A percentile compares a stretch with the other conserved stretches of the same genome.
Evolutionary conservation across 2,888 invertebrate species (phyloP).

Genomic region (Notodonta dromedarius): DNA sequence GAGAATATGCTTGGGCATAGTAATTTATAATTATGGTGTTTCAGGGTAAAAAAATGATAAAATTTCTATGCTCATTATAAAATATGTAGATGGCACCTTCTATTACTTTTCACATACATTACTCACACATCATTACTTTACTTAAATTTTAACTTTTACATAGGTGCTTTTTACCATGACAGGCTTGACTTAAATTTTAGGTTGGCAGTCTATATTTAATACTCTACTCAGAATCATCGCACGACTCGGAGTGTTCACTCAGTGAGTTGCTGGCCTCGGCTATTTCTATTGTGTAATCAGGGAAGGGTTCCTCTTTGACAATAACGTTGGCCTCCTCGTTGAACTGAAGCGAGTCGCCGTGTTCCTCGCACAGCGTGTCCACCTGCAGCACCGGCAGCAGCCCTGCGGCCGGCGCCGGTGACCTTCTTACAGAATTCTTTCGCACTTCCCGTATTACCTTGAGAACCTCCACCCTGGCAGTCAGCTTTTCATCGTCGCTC

Average conservation of each 20-base stretch:
- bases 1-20: no score
- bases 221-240: neutral
- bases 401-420: neutral
- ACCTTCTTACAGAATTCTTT: neutral
- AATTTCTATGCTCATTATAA: no score
- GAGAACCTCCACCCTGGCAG: slow-evolving; percentile 55
- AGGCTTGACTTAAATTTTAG: no score
- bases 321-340: neutral
- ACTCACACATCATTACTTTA: no score
- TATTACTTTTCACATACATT: no score
- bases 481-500: slow-evolving; percentile 52
- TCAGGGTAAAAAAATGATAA: no score
- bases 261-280: neutral
- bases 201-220: no score
- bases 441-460: slow-evolving; percentile 45
- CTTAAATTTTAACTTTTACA: no score
- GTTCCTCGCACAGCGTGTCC: neutral
- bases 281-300: neutral
- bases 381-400: slow-evolving; percentile 1
- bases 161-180: no score
- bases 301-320: neutral
- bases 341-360: neutral
- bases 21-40: no score
- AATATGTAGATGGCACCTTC: no score
- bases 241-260: neutral